These are phyloP conservation scores for Nestor notabilis DNA, from an alignment of 2,113 vertebrate species.

Conservation along the genomic window DNA sequence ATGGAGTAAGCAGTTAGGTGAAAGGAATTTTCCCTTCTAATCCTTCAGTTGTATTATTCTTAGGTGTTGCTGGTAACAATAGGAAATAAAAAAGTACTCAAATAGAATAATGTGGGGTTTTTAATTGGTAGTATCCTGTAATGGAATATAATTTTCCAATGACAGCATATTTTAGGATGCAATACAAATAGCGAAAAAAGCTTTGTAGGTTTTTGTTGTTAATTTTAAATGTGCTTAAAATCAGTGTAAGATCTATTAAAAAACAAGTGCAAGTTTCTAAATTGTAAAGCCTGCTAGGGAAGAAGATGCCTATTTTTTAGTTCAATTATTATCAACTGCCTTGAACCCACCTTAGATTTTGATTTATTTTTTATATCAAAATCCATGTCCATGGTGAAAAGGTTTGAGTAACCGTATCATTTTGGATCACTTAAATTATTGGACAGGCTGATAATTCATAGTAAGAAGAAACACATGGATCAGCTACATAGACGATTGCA, in stretches of 20 bases:
- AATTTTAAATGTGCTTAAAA: background rate
- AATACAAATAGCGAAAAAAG: background rate
- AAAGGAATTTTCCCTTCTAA: background rate
- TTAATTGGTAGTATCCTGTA: background rate
- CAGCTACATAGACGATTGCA: background rate
- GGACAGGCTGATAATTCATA: background rate
- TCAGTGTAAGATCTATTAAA: background rate
- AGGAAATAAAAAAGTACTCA: background rate
- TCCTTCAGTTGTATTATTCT: background rate
- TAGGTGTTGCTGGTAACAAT: background rate
- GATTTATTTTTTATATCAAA: background rate
- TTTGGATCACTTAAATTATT: background rate
- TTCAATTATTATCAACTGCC: background rate
- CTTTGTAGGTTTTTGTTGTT: background rate
- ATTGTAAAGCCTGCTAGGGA: background rate
- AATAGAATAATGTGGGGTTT: background rate
- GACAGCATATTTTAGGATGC: background rate
- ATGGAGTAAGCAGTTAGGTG: background rate
- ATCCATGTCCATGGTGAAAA: background rate
- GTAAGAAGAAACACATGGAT: background rate
- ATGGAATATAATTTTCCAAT: background rate
- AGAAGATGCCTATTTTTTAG: background rate
- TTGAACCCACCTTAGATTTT: background rate
- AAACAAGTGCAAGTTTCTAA: background rate
- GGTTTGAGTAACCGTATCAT: background rate